These are phyloP conservation scores for Amblyjoppa fuscipennis DNA, from an alignment of 2,888 invertebrate genomes.

Conservation along the genomic window DNA sequence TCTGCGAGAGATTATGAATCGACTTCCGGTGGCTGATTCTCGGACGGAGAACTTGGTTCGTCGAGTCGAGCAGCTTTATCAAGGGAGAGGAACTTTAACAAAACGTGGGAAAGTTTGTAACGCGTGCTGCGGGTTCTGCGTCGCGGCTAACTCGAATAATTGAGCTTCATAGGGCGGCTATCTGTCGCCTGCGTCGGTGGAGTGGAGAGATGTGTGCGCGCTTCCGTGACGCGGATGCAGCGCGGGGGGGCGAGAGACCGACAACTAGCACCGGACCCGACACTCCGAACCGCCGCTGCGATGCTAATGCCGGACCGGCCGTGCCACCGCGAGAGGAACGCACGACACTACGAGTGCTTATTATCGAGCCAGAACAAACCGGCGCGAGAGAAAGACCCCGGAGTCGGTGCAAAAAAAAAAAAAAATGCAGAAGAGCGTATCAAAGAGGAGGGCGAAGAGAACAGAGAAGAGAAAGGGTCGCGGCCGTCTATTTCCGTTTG, in stretches of 20 bases:
- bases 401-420: slow-evolving; percentile 3
- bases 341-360: slow-evolving; percentile 19
- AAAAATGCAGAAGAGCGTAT: slow-evolving; percentile 15
- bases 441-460: slow-evolving; percentile 13
- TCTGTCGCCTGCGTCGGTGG: slow-evolving; percentile 30
- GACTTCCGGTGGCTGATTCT: slow-evolving; percentile 42
- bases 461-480: slow-evolving; percentile 42
- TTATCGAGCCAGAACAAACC: slow-evolving; percentile 60
- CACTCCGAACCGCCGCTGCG: neutral
- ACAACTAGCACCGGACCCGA: slow-evolving; percentile 30
- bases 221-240: slow-evolving; percentile 59
- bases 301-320: slow-evolving; percentile 24
- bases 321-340: neutral
- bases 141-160: slow-evolving; percentile 62
- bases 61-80: slow-evolving; percentile 8
- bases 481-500: slow-evolving; percentile 65
- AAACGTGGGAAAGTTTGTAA: slow-evolving; percentile 65
- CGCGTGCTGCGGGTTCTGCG: slow-evolving; percentile 63
- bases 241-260: neutral
- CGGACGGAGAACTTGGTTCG: slow-evolving; percentile 1
- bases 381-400: slow-evolving; percentile 40
- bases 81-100: slow-evolving; percentile 44
- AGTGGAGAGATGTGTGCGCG: slow-evolving; percentile 25
- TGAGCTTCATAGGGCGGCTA: slow-evolving; percentile 58
- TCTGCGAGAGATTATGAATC: neutral